Base-by-base conservation (phyloP, 2,888 invertebrate genomes). In the Machimus rusticus region DNA sequence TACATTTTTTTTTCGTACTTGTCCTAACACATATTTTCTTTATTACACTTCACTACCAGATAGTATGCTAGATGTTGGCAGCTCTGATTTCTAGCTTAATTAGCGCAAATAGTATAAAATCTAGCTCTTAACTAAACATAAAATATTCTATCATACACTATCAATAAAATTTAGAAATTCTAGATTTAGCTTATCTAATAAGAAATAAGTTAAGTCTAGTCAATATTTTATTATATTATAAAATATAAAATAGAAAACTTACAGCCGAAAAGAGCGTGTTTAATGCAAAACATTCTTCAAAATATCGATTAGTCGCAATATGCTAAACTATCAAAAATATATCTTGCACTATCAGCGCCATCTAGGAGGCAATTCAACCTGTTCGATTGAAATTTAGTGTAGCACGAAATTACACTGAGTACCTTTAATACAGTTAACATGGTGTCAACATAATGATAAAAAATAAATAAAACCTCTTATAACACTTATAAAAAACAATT, bases 31-130 rank as follows among this genome's bases (percentile, higher is more conserved):
- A 34, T 34, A 34, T 34, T 34, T 34, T 34, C 5, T 19, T 23
- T 28, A 23, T 9, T 23, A 28, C 66, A 19, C 16, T 46, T 46
- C 43, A 46, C 43, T 66, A 12, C 8, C 12, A 9, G 28, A 28
- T 28, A 12, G 19, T 85, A 74, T 28, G 8, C 43, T 5, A 43
- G 46, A 46, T 85, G 85, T 85, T 85, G 85, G 85, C 46, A 85
- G 14, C 43, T 39, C 6, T 37, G 39, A 9, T 78, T 37, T 19
- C n/a, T 19, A 19, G 4, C 43, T 1, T 12, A 39, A 2, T 39
- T 39, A 39, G 39, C 9, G n/a, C 6, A 6, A 34, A 34, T 34
- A 6, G 34, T 34, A 6, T 34, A 34, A 34, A 34, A 34, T 6
- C 34, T 34, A 34, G 5, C 34, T 1, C 34, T 6, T 34, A 34